Evolutionary conservation across 2,113 vertebrate genomes (phyloP), one percentile per base, ranked within the genome.

Genomic region (Chitala chitala): DNA sequence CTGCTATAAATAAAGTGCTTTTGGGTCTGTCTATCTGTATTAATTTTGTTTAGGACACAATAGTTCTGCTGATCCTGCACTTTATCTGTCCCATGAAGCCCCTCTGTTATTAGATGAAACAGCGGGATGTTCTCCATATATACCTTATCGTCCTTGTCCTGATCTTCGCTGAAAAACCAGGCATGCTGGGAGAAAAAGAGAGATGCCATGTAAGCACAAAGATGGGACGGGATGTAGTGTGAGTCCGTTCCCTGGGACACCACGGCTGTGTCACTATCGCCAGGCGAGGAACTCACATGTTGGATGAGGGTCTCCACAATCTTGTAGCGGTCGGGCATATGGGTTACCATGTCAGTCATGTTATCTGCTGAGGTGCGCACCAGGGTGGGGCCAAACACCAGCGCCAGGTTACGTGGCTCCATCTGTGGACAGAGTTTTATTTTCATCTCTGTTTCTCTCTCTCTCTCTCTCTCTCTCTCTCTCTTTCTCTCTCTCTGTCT

Each of bases 261-360:
- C 3, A 12, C 4, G 55, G 53, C 4, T 9, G 40, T 2, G 17
- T 53, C 17, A 31, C 33, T 33, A 22, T 54, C 38, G 58, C n/a
- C 31, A 63, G 42, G 44, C n/a, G 42, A 29, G 4, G 6, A 0
- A 73, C 93, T 87, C 84, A 99, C 96, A 0, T 98, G 95, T 79
- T 96, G 88, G 84, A 99, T 96, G 40, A 99, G 91, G 0, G 95
- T 98, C 86, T 99, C 96, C 71, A 98, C 92, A 5, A 98, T 99
- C 75, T 97, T 98, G 86, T 98, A 99, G 78, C 95, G 95, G 85
- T 98, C 96, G 0, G 96, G 94, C 96, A 98, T 98, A 87, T 99
- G 96, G 0, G 95, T 98, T 82, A 99, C 96, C 97, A 98, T 99
- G 86, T 98, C 95, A 0, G 91, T 96, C 97, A 99, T 99, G 84